Base-by-base conservation (phyloP, 2,797 vertebrate genomes). In the Sebastes goodei region DNA sequence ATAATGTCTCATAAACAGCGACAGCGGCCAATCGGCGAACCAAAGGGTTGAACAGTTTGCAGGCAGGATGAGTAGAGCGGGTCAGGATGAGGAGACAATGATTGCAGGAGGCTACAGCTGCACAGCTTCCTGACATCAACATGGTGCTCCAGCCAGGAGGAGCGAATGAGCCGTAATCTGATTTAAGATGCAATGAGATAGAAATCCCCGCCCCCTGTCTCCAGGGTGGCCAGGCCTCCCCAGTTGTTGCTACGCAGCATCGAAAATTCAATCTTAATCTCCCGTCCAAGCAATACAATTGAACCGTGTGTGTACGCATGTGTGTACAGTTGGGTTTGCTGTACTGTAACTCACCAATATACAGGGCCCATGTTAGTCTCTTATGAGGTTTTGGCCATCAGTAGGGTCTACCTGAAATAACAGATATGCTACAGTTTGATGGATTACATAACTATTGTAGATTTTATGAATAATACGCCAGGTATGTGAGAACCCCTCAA, bases 171-270 rank as follows among this genome's bases (percentile, higher is more conserved):
- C 70, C 70, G 29, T 88, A 87, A 90, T 89, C 49, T 82, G 81
- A 91, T 90, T 89, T 84, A 68, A 89, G 85, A 86, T 2, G 71
- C 86, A 82, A 56, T 82, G 68, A 89, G 79, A 85, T 80, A 80
- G 30, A 86, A 57, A 68, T 20, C 71, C 74, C 76, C 21, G 53
- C 42, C 35, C 25, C 69, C 32, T 7, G 3, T 82, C 86, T 88
- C 83, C 14, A 79, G 59, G 66, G 70, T 61, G 72, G 78, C 76
- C 76, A 84, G 69, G 74, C 80, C 78, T 86, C 84, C 76, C 74
- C 66, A 20, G 86, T 87, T 90, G 86, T 87, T 90, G 87, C 83
- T 77, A 86, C 4, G 80, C 78, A 86, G 80, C 78, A 57, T 78
- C 82, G 74, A 57, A 75, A 90, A 89, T 82, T 82, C 79, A 83